Conservation (phyloP, 1,140 invertebrate genomes). For the Caenorhabditis latens region DNA sequence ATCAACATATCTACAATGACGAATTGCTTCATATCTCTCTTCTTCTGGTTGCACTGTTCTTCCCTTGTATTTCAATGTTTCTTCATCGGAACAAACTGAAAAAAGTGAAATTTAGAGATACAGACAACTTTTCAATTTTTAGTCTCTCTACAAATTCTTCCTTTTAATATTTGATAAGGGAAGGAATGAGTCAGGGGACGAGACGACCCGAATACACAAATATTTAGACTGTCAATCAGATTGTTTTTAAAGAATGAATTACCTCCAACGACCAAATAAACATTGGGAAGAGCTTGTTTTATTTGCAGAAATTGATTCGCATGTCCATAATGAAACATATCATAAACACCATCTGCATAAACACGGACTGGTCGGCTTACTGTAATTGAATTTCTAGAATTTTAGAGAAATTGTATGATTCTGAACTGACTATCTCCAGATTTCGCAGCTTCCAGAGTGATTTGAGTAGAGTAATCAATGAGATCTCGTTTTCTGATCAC, state of each 20-base stretch:
- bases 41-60: conserved; percentile 93
- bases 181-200: too few species aligned
- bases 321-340: conserved; percentile 87
- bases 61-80: conserved; percentile 92
- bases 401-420: not conserved
- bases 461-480: not conserved
- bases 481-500: not conserved
- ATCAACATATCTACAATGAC: conserved; percentile 84
- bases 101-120: conserved; percentile 60
- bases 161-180: too few species aligned
- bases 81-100: conserved; percentile 89
- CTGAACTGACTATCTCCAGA: not conserved
- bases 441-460: not conserved
- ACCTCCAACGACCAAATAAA: conserved; percentile 98
- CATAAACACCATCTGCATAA: conserved; percentile 81
- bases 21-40: conserved; percentile 89
- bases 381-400: conserved; percentile 49
- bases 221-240: too few species aligned
- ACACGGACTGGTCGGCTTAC: conserved; percentile 79
- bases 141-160: too few species aligned
- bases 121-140: not conserved
- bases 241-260: conserved; percentile 68
- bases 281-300: conserved; percentile 95
- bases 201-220: too few species aligned
- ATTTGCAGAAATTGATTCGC: conserved; percentile 97